These are phyloP conservation scores for Pantala flavescens DNA, from an alignment of 1,140 invertebrate species.

Conservation along the genomic window DNA sequence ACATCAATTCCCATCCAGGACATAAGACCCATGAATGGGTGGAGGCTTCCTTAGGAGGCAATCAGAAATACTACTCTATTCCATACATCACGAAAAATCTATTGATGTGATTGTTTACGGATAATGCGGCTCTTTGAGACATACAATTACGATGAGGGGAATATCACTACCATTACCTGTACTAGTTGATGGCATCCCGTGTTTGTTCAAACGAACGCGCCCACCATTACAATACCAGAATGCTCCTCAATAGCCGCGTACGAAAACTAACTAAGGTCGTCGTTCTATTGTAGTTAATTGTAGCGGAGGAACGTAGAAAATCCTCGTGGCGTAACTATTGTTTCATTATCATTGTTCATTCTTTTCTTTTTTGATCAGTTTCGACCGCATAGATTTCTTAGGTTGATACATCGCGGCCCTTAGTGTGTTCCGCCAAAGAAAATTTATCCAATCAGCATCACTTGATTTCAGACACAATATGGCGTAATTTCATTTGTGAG, in stretches of 20 bases:
- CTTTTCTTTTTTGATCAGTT: too few species aligned
- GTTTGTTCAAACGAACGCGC: conserved; percentile 60
- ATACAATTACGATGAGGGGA: neutral
- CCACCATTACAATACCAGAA: conserved; percentile 54
- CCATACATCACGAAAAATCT: neutral
- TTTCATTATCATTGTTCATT: too few species aligned
- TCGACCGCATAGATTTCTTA: too few species aligned
- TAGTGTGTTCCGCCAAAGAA: too few species aligned
- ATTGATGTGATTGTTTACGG: neutral
- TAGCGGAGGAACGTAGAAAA: too few species aligned
- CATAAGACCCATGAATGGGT: conserved; percentile 24
- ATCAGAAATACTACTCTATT: neutral
- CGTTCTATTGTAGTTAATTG: neutral
- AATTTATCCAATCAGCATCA: too few species aligned
- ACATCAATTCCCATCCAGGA: conserved; percentile 29
- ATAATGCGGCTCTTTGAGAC: conserved; percentile 12
- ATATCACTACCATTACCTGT: neutral
- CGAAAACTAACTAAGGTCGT: neutral
- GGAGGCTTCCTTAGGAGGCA: conserved; percentile 23
- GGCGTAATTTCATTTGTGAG: too few species aligned
- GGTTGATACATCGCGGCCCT: too few species aligned
- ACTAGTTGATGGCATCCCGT: conserved; percentile 37
- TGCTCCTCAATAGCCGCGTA: conserved; percentile 27
- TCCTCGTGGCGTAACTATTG: too few species aligned
- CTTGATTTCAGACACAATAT: too few species aligned